Conservation (phyloP, 1,140 invertebrate genomes). For the Leptonema lineaticorne region DNA sequence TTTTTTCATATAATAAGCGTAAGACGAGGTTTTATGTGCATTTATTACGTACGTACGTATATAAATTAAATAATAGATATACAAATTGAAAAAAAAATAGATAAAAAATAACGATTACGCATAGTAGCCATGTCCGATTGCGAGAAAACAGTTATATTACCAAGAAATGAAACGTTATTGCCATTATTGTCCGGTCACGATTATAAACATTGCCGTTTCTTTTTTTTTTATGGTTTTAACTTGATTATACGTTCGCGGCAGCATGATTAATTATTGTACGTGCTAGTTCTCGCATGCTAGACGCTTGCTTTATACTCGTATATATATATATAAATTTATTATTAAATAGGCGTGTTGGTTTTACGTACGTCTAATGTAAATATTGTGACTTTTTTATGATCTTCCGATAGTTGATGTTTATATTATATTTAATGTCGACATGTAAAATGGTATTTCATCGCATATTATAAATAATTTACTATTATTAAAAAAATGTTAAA, state of each 20-base stretch:
- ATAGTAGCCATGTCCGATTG: not conserved
- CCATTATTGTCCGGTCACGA: conserved; percentile 4
- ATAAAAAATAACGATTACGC: not conserved
- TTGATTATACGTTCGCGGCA: conserved; percentile 6
- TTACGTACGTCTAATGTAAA: no score
- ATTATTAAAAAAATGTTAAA: no score
- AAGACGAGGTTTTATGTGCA: no score
- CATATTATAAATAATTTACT: no score
- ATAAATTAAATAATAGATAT: not conserved
- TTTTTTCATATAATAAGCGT: no score
- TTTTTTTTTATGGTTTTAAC: conserved; percentile 1
- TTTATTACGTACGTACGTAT: no score
- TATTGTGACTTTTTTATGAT: no score
- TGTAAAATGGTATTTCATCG: no score
- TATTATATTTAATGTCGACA: no score
- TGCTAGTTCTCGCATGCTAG: not conserved
- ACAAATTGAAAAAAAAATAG: not conserved
- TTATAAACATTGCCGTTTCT: not conserved
- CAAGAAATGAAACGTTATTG: not conserved
- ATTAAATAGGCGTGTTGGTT: no score
- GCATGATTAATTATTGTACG: not conserved
- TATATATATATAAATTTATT: no score
- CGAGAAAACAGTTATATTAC: conserved; percentile 6
- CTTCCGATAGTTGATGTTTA: no score
- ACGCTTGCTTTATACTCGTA: not conserved